A percentile compares a stretch with the other conserved stretches of the same genome.
Evolutionary conservation across 2,888 invertebrate species (phyloP).

Genomic region (Ichneumoninae sp.): DNA sequence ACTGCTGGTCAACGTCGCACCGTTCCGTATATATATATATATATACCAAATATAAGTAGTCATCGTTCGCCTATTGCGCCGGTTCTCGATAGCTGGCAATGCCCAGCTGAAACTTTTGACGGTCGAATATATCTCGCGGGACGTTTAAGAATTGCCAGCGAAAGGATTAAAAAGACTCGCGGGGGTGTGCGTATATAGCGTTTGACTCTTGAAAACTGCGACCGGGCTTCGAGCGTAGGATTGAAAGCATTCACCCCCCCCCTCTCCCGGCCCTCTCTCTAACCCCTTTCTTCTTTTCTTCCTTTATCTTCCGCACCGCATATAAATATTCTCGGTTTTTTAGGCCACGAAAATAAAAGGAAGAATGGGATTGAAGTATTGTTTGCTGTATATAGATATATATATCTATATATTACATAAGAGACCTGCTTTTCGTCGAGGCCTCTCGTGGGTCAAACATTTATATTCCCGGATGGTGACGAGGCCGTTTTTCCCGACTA

Average conservation of each 20-base stretch:
- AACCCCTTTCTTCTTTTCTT: conserved; percentile 26
- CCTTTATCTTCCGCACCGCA: conserved; percentile 52
- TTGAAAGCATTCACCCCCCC: conserved; percentile 49
- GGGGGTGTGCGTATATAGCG: conserved; percentile 3
- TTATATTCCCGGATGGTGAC: conserved; percentile 2
- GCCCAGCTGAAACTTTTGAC: conserved; percentile 25
- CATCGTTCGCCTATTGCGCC: conserved; percentile 4
- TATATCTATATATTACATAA: conserved; percentile 3
- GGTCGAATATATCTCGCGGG: not conserved
- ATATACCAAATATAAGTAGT: not conserved
- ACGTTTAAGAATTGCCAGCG: conserved; percentile 45
- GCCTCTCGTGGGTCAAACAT: conserved; percentile 39
- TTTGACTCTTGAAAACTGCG: conserved; percentile 46
- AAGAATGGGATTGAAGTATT: conserved; percentile 67
- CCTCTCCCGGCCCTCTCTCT: conserved; percentile 35
- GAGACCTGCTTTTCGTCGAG: conserved; percentile 50
- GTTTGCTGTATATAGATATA: conserved; percentile 33
- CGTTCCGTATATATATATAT: not conserved
- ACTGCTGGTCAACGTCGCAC: conserved; percentile 4
- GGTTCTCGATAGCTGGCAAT: conserved; percentile 17
- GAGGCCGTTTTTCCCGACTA: not conserved
- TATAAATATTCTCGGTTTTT: conserved; percentile 66
- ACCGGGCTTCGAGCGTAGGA: conserved; percentile 10
- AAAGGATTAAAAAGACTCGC: conserved; percentile 41
- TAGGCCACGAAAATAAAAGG: conserved; percentile 66